These are phyloP conservation scores for Stegodyphus mimosarum DNA, from an alignment of 1,140 invertebrate genomes.

Conservation along the genomic window DNA sequence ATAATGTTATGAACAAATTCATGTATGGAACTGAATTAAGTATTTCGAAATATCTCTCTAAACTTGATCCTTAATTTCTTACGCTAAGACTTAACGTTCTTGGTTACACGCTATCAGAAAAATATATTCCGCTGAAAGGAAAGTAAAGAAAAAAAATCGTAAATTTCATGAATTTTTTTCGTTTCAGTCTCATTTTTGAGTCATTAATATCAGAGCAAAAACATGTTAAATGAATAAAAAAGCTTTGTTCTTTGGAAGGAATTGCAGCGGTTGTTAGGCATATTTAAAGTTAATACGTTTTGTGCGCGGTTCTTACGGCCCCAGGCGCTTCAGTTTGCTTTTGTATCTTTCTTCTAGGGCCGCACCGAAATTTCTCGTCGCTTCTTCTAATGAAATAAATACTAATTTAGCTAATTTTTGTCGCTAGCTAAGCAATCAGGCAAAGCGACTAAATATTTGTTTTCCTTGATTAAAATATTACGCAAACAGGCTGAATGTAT, in stretches of 20 bases:
- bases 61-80: too few species aligned
- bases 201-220: constrained; percentile 58
- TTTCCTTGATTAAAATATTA: constrained; percentile 61
- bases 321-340: constrained; percentile 46
- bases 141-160: too few species aligned
- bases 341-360: constrained; percentile 46
- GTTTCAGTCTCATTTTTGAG: constrained; percentile 46
- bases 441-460: constrained; percentile 57
- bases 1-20: too few species aligned
- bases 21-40: too few species aligned
- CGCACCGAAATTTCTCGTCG: constrained; percentile 48
- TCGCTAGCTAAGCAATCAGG: constrained; percentile 54
- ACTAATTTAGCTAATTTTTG: constrained; percentile 61
- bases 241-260: constrained; percentile 48
- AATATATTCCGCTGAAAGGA: too few species aligned
- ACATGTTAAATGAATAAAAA: constrained; percentile 53
- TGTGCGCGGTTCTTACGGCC: constrained; percentile 35
- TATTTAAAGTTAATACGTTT: constrained; percentile 60
- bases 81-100: too few species aligned
- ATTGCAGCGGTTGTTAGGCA: constrained; percentile 55
- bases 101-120: too few species aligned
- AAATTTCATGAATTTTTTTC: background rate
- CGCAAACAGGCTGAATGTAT: constrained; percentile 57
- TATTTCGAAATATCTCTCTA: too few species aligned
- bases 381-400: constrained; percentile 61